A percentile compares a stretch with the other conserved stretches of the same genome.
phyloP scores from a whole-genome alignment of 2,888 invertebrate species.

The Blastobasis lacticolella region DNA sequence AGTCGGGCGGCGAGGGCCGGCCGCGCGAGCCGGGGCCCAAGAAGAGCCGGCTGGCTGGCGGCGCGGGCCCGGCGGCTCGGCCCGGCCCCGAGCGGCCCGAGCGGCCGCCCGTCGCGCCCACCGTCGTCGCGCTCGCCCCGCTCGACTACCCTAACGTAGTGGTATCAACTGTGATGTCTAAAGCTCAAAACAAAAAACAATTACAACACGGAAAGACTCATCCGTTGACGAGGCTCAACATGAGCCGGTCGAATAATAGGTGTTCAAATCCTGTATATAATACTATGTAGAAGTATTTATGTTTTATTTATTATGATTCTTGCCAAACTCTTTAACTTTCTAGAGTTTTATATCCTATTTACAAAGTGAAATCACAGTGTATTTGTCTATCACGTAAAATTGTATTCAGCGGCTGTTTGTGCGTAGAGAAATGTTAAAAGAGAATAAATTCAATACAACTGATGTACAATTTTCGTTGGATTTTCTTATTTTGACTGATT shows the following conservation, averaged over 20 bases:
- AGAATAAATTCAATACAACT: slow-evolving; percentile 69
- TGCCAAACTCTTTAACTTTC: slow-evolving; percentile 73
- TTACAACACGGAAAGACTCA: slow-evolving; percentile 94
- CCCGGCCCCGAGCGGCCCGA: slow-evolving; percentile 30
- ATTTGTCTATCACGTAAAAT: slow-evolving; percentile 66
- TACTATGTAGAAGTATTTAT: slow-evolving; percentile 84
- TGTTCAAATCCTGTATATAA: slow-evolving; percentile 90
- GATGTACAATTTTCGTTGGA: slow-evolving; percentile 60
- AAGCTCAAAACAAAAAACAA: slow-evolving; percentile 84
- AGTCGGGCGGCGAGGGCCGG: slow-evolving; percentile 28
- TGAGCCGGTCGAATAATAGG: slow-evolving; percentile 80
- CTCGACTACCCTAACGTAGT: slow-evolving; percentile 73
- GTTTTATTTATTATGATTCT: slow-evolving; percentile 63
- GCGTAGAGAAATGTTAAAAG: slow-evolving; percentile 63
- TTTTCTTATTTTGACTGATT: no score
- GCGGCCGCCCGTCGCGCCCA: slow-evolving; percentile 53
- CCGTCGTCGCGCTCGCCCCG: slow-evolving; percentile 50
- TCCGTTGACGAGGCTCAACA: slow-evolving; percentile 89
- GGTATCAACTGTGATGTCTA: slow-evolving; percentile 80
- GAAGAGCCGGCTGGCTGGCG: slow-evolving; percentile 20
- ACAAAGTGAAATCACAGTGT: slow-evolving; percentile 70
- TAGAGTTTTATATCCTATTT: slow-evolving; percentile 73
- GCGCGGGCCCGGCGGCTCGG: slow-evolving; percentile 26
- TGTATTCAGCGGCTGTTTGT: slow-evolving; percentile 67
- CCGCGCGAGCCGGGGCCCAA: slow-evolving; percentile 17